A percentile compares a stretch with the other conserved stretches of the same genome.
Conservation (phyloP, 2,113 vertebrate genomes). For the Micronisus gabar region DNA sequence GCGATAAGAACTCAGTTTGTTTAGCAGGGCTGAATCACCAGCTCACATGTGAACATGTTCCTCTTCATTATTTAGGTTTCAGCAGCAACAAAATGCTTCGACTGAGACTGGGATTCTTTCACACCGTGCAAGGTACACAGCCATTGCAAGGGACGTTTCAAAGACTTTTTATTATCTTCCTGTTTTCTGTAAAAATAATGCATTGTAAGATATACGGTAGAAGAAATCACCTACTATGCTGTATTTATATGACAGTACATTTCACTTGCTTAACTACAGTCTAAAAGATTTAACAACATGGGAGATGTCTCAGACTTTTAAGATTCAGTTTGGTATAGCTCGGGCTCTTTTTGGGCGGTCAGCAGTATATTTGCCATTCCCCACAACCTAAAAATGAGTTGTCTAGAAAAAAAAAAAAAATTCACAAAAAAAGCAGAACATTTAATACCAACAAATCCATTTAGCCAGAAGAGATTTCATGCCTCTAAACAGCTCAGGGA, state of each 20-base stretch:
- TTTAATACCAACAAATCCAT: not conserved
- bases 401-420: not conserved
- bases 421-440: not conserved
- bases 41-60: not conserved
- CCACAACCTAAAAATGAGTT: not conserved
- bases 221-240: not conserved
- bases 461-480: not conserved
- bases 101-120: not conserved
- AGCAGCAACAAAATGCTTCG: not conserved
- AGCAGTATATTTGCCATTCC: not conserved
- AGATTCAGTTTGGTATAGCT: not conserved
- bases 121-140: fast-evolving
- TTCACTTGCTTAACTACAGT: not conserved
- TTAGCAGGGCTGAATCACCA: not conserved
- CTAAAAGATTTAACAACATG: not conserved
- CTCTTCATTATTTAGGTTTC: not conserved
- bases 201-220: not conserved
- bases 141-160: not conserved
- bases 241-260: not conserved
- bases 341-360: not conserved
- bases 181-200: not conserved
- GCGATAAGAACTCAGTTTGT: not conserved
- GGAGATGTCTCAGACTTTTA: not conserved
- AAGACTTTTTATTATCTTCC: not conserved
- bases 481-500: not conserved